A percentile compares a stretch with the other conserved stretches of the same genome.
Conservation (phyloP, 2,888 invertebrate genomes). For the Thereva unica region DNA sequence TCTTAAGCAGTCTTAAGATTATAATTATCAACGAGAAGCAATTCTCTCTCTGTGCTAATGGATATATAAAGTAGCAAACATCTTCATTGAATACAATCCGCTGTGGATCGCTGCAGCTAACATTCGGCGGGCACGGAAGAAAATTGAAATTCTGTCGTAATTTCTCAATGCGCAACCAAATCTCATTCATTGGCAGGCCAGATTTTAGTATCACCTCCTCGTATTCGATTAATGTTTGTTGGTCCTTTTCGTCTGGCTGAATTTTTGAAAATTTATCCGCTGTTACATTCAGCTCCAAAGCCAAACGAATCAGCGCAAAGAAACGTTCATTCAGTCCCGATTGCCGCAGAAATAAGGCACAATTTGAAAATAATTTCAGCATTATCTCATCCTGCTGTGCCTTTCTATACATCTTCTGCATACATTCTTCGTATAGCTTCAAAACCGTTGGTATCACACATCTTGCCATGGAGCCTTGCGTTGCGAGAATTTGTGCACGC, state of each 20-base stretch:
- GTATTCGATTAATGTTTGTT: constrained; percentile 59
- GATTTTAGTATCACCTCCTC: constrained; percentile 67
- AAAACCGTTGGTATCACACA: constrained; percentile 65
- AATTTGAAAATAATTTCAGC: constrained; percentile 58
- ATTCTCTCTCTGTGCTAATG: constrained; percentile 64
- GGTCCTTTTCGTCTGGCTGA: constrained; percentile 49
- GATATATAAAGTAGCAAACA: constrained; percentile 70
- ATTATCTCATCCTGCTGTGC: constrained; percentile 44
- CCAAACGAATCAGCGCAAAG: constrained; percentile 71
- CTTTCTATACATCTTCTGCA: constrained; percentile 55
- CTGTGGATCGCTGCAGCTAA: constrained; percentile 66
- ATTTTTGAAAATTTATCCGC: constrained; percentile 53
- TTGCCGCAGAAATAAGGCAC: constrained; percentile 66
- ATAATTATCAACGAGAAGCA: constrained; percentile 65
- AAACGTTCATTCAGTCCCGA: constrained; percentile 76
- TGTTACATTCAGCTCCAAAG: constrained; percentile 68
- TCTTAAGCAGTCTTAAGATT: constrained; percentile 62
- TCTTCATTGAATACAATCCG: constrained; percentile 68
- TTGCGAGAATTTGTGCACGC: constrained; percentile 54
- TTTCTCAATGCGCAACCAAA: constrained; percentile 77
- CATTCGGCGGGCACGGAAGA: constrained; percentile 62
- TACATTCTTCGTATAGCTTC: constrained; percentile 60
- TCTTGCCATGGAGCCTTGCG: constrained; percentile 64
- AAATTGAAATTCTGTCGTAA: constrained; percentile 74
- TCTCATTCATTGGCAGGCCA: constrained; percentile 70